These are phyloP conservation scores for Thecophora atra DNA, from an alignment of 2,888 invertebrate species.

Conservation along the genomic window DNA sequence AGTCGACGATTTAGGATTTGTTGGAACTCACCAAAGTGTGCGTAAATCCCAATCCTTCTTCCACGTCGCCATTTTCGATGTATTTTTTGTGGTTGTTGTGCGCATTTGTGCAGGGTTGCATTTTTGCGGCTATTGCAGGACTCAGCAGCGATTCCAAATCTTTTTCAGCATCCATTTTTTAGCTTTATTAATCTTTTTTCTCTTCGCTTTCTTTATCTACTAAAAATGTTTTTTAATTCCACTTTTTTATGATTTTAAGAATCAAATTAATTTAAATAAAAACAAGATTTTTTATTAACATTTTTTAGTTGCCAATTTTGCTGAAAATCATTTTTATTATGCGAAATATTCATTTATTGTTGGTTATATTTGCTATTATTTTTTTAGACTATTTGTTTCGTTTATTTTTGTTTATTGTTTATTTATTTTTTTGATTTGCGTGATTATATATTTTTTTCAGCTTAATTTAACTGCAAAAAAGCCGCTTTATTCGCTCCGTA, in stretches of 20 bases:
- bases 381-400: too few relatives aligned
- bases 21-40: constrained; percentile 57
- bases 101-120: constrained; percentile 53
- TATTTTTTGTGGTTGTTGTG: constrained; percentile 42
- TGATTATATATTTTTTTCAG: too few relatives aligned
- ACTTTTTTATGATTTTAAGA: constrained; percentile 3
- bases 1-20: not conserved
- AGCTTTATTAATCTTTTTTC: constrained; percentile 31
- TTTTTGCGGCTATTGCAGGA: constrained; percentile 49
- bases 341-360: too few relatives aligned
- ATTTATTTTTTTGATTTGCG: too few relatives aligned
- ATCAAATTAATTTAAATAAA: not conserved
- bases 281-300: not conserved
- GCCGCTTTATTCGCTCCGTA: too few relatives aligned
- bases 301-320: not conserved
- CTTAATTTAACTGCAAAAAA: too few relatives aligned
- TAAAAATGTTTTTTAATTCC: constrained; percentile 3
- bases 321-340: too few relatives aligned
- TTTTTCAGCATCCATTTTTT: constrained; percentile 41
- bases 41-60: constrained; percentile 61
- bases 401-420: too few relatives aligned
- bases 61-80: constrained; percentile 45
- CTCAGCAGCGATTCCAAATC: constrained; percentile 53
- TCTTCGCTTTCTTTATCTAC: constrained; percentile 13
- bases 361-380: too few relatives aligned